Evolutionary conservation across 2,113 vertebrate genomes (phyloP).

Genomic region (Gambusia affinis): DNA sequence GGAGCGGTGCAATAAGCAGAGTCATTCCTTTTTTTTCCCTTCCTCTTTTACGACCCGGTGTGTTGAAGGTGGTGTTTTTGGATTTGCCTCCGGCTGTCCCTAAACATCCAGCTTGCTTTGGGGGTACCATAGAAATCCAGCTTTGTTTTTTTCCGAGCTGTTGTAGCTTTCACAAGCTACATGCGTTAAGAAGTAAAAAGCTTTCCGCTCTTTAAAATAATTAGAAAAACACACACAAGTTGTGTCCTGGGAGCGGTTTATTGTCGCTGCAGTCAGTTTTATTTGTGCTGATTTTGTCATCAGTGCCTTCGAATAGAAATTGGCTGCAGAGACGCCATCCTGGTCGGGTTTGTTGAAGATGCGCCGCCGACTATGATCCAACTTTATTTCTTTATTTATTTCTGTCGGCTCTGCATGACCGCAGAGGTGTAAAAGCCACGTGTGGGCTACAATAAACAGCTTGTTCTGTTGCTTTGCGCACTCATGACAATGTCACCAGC

Average conservation of each 20-base stretch:
- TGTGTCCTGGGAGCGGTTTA: conserved; percentile 2
- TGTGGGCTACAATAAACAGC: conserved; percentile 74
- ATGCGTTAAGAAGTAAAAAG: conserved; percentile 29
- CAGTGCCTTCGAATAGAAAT: neutral
- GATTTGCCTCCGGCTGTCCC: conserved; percentile 37
- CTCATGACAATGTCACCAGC: conserved; percentile 12
- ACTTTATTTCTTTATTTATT: conserved; percentile 33
- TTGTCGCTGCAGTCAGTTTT: neutral
- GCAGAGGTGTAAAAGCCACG: conserved; percentile 75
- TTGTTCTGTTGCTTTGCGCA: neutral
- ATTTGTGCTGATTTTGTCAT: neutral
- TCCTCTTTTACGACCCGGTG: conserved; percentile 40
- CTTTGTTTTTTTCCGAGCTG: conserved; percentile 34
- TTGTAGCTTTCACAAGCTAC: conserved; percentile 13
- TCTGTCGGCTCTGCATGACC: conserved; percentile 24
- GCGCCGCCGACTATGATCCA: conserved; percentile 24
- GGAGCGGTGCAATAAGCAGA: conserved; percentile 69
- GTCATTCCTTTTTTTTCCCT: conserved; percentile 62
- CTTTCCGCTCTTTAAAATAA: conserved; percentile 12
- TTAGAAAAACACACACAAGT: conserved; percentile 36
- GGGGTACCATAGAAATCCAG: conserved; percentile 33
- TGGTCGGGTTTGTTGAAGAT: conserved; percentile 12
- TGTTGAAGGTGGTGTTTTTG: conserved; percentile 48
- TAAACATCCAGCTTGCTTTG: conserved; percentile 34
- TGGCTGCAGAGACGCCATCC: neutral